Percentiles rank a stretch among this genome's conserved stretches.
These are phyloP conservation scores for Argyrosomus regius DNA, from an alignment of 2,797 vertebrate species.

Conservation along the genomic window DNA sequence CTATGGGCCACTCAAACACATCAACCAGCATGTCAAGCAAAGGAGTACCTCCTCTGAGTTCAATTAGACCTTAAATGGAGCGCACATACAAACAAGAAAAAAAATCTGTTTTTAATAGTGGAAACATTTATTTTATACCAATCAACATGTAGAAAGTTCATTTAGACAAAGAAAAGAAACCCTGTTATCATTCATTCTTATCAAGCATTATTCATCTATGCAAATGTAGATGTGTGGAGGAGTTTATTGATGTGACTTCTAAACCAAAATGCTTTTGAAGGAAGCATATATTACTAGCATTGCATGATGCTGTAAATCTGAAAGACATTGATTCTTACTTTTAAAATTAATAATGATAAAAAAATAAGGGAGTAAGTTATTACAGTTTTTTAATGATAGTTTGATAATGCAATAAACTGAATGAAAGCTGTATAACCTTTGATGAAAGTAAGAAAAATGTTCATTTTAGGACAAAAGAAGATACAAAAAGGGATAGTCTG, in stretches of 20 bases:
- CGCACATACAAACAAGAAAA: constrained; percentile 22
- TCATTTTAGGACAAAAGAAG: constrained; percentile 5
- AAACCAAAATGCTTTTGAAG: constrained; percentile 15
- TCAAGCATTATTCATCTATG: constrained; percentile 4
- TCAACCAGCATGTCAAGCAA: constrained; percentile 87
- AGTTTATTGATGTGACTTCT: constrained; percentile 10
- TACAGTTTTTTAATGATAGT: background rate
- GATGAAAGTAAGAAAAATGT: background rate
- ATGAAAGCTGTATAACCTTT: constrained; percentile 12
- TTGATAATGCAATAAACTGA: constrained; percentile 8
- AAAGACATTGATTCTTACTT: constrained; percentile 1
- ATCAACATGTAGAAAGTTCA: background rate
- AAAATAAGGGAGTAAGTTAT: background rate
- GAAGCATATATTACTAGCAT: constrained; percentile 9
- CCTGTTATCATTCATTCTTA: background rate
- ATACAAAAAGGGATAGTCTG: constrained; percentile 7
- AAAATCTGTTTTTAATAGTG: background rate
- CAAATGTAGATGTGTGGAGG: background rate
- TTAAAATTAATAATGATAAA: background rate
- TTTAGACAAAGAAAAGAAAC: background rate
- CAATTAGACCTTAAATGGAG: constrained; percentile 87
- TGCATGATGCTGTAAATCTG: background rate
- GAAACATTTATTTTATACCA: constrained; percentile 12
- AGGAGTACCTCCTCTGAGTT: constrained; percentile 89
- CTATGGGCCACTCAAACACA: constrained; percentile 93